These are phyloP conservation scores for Apostichopus parvimensis DNA, from an alignment of 35 echinoderm and acorn worm genomes.

Conservation along the genomic window DNA sequence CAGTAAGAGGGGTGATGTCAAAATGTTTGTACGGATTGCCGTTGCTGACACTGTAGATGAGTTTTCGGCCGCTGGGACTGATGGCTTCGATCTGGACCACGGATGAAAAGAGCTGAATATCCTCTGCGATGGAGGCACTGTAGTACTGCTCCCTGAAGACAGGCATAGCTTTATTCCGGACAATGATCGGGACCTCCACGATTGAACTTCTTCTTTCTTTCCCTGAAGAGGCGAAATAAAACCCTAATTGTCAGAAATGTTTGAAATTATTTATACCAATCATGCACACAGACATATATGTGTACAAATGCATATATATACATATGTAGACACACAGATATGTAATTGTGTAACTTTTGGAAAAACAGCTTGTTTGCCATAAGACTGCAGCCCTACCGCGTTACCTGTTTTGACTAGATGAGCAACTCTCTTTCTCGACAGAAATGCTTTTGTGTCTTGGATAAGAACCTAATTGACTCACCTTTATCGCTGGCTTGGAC, in stretches of 20 bases:
- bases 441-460: background rate
- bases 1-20: conserved; percentile 85
- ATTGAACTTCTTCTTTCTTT: conserved; percentile 58
- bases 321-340: too few species aligned
- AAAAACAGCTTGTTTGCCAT: too few species aligned
- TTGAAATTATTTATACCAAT: too few species aligned
- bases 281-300: too few species aligned
- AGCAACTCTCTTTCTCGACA: too few species aligned
- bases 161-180: conserved; percentile 98
- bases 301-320: too few species aligned
- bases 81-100: conserved; percentile 89
- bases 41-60: conserved; percentile 89
- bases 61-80: conserved; percentile 86
- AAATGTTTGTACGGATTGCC: conserved; percentile 93
- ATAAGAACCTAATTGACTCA: conserved; percentile 13
- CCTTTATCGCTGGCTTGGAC: conserved; percentile 95
- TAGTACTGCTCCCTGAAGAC: conserved; percentile 94
- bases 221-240: background rate
- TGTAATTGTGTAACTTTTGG: background rate
- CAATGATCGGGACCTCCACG: conserved; percentile 83
- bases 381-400: background rate
- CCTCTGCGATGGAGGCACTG: conserved; percentile 72
- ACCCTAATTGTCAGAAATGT: too few species aligned
- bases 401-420: too few species aligned
- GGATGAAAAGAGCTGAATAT: conserved; percentile 75